Percentiles rank a stretch among this genome's conserved stretches.
Evolutionary conservation across 1,140 invertebrate species (phyloP).

Genomic region (Saccostrea cuccullata): DNA sequence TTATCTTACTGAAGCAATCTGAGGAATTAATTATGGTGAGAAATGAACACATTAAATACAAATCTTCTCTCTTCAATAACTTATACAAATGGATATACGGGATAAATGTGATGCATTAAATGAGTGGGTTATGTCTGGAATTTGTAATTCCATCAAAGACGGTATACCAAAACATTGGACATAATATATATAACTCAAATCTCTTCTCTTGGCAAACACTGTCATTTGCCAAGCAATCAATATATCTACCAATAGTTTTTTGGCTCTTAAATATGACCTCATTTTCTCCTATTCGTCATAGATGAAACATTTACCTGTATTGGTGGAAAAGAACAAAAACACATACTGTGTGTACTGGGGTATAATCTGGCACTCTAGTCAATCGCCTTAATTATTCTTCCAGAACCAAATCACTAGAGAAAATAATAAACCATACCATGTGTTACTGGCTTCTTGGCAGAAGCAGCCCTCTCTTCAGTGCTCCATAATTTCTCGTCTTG

Average conservation of each 20-base stretch:
- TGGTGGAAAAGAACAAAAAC: not conserved
- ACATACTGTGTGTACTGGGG: constrained; percentile 24
- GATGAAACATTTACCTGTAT: constrained; percentile 12
- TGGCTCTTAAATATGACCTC: constrained; percentile 17
- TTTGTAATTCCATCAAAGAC: not conserved
- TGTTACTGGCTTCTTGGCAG: constrained; percentile 17
- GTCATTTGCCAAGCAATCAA: not conserved
- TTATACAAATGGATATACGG: not conserved
- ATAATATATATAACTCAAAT: not conserved
- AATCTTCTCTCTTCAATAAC: not conserved
- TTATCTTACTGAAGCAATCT: not conserved
- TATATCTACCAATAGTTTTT: not conserved
- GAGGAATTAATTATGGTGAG: not conserved
- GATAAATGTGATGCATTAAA: not conserved
- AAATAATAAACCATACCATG: constrained; percentile 31
- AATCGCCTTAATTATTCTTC: constrained; percentile 21
- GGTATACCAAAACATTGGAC: not conserved
- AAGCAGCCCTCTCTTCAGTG: constrained; percentile 29
- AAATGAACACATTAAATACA: not conserved
- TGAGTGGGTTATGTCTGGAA: not conserved
- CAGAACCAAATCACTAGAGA: constrained; percentile 32
- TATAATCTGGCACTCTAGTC: constrained; percentile 19
- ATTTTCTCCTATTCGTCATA: not conserved
- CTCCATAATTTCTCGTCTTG: constrained; percentile 32
- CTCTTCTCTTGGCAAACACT: constrained; percentile 9